phyloP scores from a whole-genome alignment of 2,113 vertebrate species.

The Cyprinodon variegatus region DNA sequence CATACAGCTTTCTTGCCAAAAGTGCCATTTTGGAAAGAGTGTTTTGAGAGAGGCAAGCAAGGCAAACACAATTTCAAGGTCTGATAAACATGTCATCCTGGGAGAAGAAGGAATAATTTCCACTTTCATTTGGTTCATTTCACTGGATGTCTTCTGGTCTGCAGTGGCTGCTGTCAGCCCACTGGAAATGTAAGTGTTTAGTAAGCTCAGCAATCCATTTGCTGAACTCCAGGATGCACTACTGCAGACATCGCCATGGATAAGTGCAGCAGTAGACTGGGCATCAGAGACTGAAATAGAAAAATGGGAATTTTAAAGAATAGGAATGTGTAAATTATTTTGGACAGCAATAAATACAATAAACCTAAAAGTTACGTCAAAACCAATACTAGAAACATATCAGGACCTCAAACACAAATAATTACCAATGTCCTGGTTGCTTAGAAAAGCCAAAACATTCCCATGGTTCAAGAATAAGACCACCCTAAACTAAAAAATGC shows the following conservation, averaged over 20 bases:
- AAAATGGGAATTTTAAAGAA: slow-evolving; percentile 1
- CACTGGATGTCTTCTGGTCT: slow-evolving; percentile 55
- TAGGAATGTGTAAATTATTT: background rate
- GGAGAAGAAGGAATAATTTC: slow-evolving; percentile 67
- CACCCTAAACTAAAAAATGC: no score
- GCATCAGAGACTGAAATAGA: slow-evolving; percentile 11
- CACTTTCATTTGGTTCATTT: slow-evolving; percentile 69
- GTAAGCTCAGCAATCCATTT: slow-evolving; percentile 39
- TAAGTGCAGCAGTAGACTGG: slow-evolving; percentile 30
- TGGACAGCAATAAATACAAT: background rate
- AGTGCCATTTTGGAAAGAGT: slow-evolving; percentile 29
- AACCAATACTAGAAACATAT: background rate
- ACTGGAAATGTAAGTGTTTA: slow-evolving; percentile 65
- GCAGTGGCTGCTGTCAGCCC: slow-evolving; percentile 53
- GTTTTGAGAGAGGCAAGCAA: slow-evolving; percentile 35
- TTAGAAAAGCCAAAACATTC: background rate
- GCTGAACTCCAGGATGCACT: slow-evolving; percentile 26
- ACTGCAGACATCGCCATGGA: slow-evolving; percentile 41
- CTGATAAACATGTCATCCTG: slow-evolving; percentile 69
- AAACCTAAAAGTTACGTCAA: background rate
- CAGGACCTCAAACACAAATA: background rate
- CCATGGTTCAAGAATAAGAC: no score
- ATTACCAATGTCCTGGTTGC: background rate
- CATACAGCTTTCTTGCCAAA: background rate
- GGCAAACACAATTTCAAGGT: slow-evolving; percentile 67